A percentile compares a stretch with the other conserved stretches of the same genome.
Conservation (phyloP, 2,797 vertebrate species). For the Pseudochromis fuscus region DNA sequence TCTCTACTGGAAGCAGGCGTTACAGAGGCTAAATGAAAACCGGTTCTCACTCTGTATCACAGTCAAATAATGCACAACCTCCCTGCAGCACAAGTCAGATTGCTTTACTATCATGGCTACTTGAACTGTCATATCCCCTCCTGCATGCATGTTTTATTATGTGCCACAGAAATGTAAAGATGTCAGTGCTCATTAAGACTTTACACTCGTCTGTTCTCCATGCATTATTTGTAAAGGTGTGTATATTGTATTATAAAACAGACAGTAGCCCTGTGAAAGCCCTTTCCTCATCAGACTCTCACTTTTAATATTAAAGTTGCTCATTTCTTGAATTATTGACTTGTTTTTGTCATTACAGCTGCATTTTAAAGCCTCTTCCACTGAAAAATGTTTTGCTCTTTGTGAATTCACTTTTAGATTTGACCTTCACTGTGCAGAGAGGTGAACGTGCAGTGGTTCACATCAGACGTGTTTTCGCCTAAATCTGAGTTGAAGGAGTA, state of each 20-base stretch:
- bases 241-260: slow-evolving; percentile 18
- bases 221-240: slow-evolving; percentile 40
- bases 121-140: slow-evolving; percentile 12
- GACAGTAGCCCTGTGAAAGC: not conserved
- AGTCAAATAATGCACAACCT: slow-evolving; percentile 33
- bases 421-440: slow-evolving; percentile 21
- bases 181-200: slow-evolving; percentile 26
- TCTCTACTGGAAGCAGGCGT: slow-evolving; percentile 20
- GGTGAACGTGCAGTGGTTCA: not conserved
- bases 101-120: slow-evolving; percentile 28
- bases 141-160: slow-evolving; percentile 7
- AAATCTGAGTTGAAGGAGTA: not conserved
- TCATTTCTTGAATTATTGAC: slow-evolving; percentile 33
- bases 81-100: slow-evolving; percentile 28
- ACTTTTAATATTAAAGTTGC: not conserved
- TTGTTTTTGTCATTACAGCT: slow-evolving; percentile 19
- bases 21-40: slow-evolving; percentile 32
- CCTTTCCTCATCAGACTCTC: not conserved
- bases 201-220: slow-evolving; percentile 2
- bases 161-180: slow-evolving; percentile 1
- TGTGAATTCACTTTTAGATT: slow-evolving; percentile 8
- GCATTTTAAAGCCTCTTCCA: slow-evolving; percentile 21
- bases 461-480: not conserved
- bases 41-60: slow-evolving; percentile 28
- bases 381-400: not conserved